Evolutionary conservation across 2,113 vertebrate genomes (phyloP).

Genomic region (Enhydra lutris): DNA sequence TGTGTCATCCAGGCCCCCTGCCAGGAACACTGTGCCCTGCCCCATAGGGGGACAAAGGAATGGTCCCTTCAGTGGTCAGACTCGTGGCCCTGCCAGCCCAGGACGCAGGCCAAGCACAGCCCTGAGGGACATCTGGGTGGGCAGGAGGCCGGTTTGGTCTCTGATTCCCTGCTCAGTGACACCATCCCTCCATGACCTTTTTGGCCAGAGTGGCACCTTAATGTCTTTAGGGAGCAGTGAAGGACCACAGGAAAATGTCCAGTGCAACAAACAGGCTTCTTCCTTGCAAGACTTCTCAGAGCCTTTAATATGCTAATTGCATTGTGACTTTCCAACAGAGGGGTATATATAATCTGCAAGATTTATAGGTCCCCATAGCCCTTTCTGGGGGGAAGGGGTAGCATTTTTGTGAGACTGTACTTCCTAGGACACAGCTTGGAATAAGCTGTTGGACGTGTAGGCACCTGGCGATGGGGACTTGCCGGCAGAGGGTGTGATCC

Average conservation of each 20-base stretch:
- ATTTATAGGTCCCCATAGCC: background rate
- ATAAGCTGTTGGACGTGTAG: background rate
- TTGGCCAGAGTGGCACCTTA: background rate
- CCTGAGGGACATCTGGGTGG: background rate
- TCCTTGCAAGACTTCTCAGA: background rate
- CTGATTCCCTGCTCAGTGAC: background rate
- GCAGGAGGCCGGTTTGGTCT: background rate
- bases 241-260: background rate
- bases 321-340: background rate
- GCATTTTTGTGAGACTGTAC: background rate
- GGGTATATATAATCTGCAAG: background rate
- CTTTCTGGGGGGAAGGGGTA: fast-evolving
- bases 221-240: background rate
- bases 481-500: background rate
- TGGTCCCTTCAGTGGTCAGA: background rate
- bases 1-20: background rate
- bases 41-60: background rate
- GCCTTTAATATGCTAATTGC: background rate
- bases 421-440: background rate
- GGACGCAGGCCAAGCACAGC: background rate
- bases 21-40: background rate
- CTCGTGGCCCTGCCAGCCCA: background rate
- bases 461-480: fast-evolving
- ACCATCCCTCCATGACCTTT: background rate
- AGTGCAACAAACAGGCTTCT: background rate